Evolutionary conservation across 2,113 vertebrate species (phyloP).

Genomic region (Megalops atlanticus): DNA sequence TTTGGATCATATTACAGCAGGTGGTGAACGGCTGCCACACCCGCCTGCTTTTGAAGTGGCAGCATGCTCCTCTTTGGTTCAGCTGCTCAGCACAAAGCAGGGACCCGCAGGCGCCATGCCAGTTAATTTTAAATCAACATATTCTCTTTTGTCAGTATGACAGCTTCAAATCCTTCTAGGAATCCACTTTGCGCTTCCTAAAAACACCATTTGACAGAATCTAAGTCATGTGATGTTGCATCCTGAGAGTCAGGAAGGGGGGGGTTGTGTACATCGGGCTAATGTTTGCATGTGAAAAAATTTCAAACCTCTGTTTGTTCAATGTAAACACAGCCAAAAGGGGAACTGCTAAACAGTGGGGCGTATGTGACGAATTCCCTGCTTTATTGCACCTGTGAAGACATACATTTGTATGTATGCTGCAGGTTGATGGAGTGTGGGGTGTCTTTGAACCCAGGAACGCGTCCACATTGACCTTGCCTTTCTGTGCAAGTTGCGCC

Average conservation of each 20-base stretch:
- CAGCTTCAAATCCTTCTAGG: constrained; percentile 18
- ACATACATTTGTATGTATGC: constrained; percentile 33
- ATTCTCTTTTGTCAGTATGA: constrained; percentile 21
- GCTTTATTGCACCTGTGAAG: constrained; percentile 27
- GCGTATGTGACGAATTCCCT: constrained; percentile 1
- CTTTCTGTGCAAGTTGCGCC: constrained; percentile 22
- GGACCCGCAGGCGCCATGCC: constrained; percentile 3
- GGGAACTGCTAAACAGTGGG: constrained; percentile 38
- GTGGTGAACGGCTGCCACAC: not conserved
- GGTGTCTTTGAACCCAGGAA: not conserved
- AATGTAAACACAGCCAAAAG: constrained; percentile 38
- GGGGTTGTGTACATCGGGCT: constrained; percentile 37
- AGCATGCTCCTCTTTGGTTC: not conserved
- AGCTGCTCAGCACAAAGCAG: not conserved
- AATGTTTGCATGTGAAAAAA: constrained; percentile 35
- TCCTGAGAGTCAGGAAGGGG: constrained; percentile 11
- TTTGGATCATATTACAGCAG: not conserved
- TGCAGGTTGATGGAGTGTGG: not conserved
- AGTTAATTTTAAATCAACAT: constrained; percentile 27
- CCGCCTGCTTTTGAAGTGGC: not conserved
- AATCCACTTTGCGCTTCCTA: constrained; percentile 12
- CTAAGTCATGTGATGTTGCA: constrained; percentile 2
- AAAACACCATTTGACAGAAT: constrained; percentile 38
- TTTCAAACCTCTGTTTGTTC: constrained; percentile 45
- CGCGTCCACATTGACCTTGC: constrained; percentile 1